phyloP scores from a whole-genome alignment of 1,140 invertebrate genomes.

The Euura lappo region DNA sequence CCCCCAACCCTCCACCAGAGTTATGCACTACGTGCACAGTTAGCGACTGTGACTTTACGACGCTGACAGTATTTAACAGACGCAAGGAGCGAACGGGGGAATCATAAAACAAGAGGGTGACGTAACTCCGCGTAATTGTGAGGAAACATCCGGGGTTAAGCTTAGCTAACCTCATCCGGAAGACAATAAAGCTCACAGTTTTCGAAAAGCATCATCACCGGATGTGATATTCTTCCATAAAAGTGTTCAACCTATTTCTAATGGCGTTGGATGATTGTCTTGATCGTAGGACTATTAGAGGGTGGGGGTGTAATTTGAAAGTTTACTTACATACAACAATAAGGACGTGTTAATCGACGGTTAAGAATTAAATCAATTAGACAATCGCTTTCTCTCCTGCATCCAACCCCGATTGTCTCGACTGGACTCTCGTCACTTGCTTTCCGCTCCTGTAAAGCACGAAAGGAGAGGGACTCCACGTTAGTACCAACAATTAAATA shows the following conservation, averaged over 20 bases:
- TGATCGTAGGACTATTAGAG: too few species aligned
- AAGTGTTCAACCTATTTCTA: too few species aligned
- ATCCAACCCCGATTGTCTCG: too few species aligned
- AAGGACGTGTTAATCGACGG: not conserved
- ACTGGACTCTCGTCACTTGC: not conserved
- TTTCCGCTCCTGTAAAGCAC: not conserved
- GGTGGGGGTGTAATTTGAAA: too few species aligned
- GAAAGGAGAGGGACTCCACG: constrained; percentile 11
- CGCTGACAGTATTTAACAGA: not conserved
- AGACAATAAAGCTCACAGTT: too few species aligned
- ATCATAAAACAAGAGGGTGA: not conserved
- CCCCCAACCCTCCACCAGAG: not conserved
- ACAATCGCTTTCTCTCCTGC: not conserved
- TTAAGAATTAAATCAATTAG: constrained; percentile 28
- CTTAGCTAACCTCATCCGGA: too few species aligned
- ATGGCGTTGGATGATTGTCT: too few species aligned
- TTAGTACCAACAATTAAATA: constrained; percentile 24
- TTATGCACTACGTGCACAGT: not conserved
- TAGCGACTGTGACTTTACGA: not conserved
- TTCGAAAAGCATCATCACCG: too few species aligned
- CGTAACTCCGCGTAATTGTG: not conserved
- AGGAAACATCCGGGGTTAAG: not conserved
- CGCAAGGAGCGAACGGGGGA: not conserved
- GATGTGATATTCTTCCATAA: too few species aligned
- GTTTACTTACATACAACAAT: too few species aligned